These are phyloP conservation scores for Rhinopithecus roxellana DNA, from an alignment of 2,113 vertebrate genomes.

Conservation along the genomic window DNA sequence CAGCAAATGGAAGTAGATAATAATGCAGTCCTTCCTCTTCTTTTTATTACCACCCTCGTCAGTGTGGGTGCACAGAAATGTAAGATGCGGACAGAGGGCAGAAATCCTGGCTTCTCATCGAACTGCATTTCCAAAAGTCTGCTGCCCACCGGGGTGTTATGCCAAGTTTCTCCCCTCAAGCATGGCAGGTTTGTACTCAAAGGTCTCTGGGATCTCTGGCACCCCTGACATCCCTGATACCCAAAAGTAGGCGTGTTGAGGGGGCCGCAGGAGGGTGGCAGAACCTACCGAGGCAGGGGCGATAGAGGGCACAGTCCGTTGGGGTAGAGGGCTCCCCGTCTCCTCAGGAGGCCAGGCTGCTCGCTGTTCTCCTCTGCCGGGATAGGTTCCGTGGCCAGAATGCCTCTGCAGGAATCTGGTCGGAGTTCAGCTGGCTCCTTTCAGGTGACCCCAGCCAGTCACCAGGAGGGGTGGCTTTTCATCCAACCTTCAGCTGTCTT, in stretches of 20 bases:
- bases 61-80: background rate
- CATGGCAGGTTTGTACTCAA: too few species aligned
- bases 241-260: background rate
- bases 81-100: background rate
- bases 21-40: accelerated
- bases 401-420: background rate
- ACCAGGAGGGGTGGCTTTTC: too few species aligned
- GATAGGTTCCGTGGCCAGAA: background rate
- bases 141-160: background rate
- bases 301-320: background rate
- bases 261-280: too few species aligned
- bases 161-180: background rate
- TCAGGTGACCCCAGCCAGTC: too few species aligned
- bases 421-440: too few species aligned
- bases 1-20: background rate
- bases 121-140: background rate
- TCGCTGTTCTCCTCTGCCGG: background rate
- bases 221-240: background rate
- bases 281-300: background rate
- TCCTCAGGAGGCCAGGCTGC: background rate
- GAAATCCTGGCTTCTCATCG: background rate
- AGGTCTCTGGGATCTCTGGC: background rate
- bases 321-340: background rate
- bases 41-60: background rate
- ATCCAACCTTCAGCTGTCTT: too few species aligned